Conservation (phyloP, 1,140 invertebrate species). For the Sarcophaga bullata region DNA sequence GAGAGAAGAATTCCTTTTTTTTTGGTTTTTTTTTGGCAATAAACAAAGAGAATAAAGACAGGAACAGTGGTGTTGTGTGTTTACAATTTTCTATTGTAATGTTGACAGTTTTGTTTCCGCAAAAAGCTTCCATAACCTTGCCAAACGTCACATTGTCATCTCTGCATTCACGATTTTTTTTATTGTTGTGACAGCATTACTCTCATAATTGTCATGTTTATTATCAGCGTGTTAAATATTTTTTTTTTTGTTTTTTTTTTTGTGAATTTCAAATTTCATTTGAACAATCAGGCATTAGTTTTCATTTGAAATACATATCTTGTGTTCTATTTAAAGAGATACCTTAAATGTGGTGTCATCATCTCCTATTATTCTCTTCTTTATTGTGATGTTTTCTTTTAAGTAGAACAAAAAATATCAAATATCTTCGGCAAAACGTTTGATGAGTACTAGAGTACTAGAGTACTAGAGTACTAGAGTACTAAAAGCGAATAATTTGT, state of each 20-base stretch:
- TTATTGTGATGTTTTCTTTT: neutral
- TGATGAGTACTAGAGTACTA: no score
- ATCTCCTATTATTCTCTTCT: neutral
- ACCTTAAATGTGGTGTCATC: neutral
- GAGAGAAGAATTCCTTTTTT: no score
- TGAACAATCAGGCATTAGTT: neutral
- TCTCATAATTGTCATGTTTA: constrained; percentile 20
- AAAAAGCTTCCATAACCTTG: constrained; percentile 24
- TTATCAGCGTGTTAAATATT: neutral
- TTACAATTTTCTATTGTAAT: neutral
- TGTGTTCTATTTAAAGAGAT: neutral
- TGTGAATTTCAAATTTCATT: neutral
- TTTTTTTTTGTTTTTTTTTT: neutral
- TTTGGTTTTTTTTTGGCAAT: neutral
- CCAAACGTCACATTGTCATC: neutral
- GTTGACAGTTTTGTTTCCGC: constrained; percentile 23
- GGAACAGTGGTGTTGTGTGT: neutral
- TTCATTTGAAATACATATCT: neutral
- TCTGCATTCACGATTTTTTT: neutral
- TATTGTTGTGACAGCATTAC: neutral
- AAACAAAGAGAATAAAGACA: neutral
- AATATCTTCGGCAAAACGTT: neutral
- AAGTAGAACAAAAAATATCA: neutral
- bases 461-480: no score
- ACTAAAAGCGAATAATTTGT: neutral